Conservation (phyloP, 2,797 vertebrate genomes). For the Tragelaphus oryx region DNA sequence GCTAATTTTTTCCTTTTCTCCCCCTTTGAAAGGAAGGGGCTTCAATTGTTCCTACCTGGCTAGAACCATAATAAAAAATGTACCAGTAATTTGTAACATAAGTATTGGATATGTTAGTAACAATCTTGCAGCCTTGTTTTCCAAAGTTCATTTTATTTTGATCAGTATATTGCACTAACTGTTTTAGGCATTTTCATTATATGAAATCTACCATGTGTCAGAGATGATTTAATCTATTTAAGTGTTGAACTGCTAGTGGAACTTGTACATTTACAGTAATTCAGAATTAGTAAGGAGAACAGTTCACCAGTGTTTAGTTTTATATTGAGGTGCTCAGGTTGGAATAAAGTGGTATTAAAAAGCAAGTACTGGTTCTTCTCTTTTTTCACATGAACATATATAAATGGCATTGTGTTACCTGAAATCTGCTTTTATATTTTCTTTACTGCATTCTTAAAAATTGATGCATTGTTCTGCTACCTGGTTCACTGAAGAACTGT, state of each 20-base stretch:
- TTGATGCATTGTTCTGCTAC: background rate
- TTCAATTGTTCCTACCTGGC: conserved; percentile 85
- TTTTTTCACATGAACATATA: background rate
- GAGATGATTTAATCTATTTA: conserved; percentile 85
- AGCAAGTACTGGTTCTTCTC: conserved; percentile 42
- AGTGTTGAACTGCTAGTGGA: conserved; percentile 81
- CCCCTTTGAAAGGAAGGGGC: conserved; percentile 82
- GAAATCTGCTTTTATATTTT: background rate
- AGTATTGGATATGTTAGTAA: conserved; percentile 82
- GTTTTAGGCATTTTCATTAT: conserved; percentile 88
- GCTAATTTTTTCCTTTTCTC: conserved; percentile 79
- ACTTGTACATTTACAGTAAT: conserved; percentile 82
- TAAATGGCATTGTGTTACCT: background rate
- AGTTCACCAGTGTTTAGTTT: conserved; percentile 85
- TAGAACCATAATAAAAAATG: conserved; percentile 88
- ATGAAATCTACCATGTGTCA: conserved; percentile 84
- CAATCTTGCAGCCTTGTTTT: conserved; percentile 82
- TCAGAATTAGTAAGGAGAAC: conserved; percentile 82
- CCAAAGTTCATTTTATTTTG: conserved; percentile 87
- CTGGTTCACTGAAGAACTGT: background rate
- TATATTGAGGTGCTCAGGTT: conserved; percentile 87
- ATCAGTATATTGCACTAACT: conserved; percentile 93
- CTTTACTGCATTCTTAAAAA: background rate
- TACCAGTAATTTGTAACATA: conserved; percentile 88
- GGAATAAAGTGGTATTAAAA: conserved; percentile 86